A percentile compares a stretch with the other conserved stretches of the same genome.
Conservation (phyloP, 2,888 invertebrate species). For the Philonicus albiceps region DNA sequence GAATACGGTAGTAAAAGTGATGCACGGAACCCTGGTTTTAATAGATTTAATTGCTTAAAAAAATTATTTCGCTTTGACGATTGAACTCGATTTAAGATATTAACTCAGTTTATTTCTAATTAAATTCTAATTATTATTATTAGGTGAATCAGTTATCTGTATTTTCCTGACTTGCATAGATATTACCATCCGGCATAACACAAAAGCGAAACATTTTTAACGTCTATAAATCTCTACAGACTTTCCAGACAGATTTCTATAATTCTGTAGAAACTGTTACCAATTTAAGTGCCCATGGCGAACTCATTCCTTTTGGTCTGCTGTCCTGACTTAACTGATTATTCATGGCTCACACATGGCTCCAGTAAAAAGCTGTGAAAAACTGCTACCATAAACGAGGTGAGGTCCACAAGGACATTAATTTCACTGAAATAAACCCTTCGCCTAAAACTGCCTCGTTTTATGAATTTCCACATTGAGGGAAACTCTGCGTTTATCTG, state of each 20-base stretch:
- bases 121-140: background rate
- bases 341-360: conserved; percentile 4
- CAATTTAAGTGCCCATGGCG: background rate
- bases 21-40: no score
- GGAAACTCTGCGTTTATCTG: conserved; percentile 27
- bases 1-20: no score
- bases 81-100: background rate
- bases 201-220: background rate
- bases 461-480: conserved; percentile 25
- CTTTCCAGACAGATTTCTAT: background rate
- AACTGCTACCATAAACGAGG: conserved; percentile 38
- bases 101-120: background rate
- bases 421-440: conserved; percentile 32
- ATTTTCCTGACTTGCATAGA: background rate
- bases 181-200: background rate
- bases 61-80: no score
- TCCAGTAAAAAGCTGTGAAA: conserved; percentile 17
- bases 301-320: background rate
- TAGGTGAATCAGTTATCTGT: background rate
- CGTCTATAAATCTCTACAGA: background rate
- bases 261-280: background rate
- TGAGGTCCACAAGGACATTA: conserved; percentile 28
- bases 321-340: background rate
- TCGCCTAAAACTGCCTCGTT: conserved; percentile 7
- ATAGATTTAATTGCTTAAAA: no score